These are phyloP conservation scores for Isaurus tuberculatus DNA, from an alignment of 92 coral and sea anemone species.

Conservation along the genomic window DNA sequence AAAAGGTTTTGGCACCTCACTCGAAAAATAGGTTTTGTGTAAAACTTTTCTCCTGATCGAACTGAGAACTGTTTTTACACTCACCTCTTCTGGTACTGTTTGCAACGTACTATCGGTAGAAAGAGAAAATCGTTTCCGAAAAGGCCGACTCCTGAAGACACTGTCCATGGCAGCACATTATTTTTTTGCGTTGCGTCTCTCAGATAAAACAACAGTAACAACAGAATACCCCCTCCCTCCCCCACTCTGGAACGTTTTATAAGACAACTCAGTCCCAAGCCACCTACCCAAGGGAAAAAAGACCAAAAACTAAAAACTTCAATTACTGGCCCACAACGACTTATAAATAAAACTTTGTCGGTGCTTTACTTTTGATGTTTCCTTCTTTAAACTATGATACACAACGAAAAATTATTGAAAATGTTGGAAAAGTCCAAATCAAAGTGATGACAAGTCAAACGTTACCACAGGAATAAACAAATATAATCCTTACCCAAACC, in stretches of 20 bases:
- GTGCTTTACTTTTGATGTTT: no score
- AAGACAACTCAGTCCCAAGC: background rate
- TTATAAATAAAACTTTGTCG: no score
- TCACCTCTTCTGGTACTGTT: constrained; percentile 3
- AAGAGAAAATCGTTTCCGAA: background rate
- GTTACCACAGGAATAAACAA: no score
- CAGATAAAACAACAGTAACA: background rate
- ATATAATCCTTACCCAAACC: no score
- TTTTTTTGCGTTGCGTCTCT: background rate
- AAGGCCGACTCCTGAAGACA: background rate
- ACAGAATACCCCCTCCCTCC: background rate
- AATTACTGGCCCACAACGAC: background rate
- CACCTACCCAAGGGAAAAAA: background rate
- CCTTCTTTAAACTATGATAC: no score
- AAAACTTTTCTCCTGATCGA: background rate
- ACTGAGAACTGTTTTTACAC: background rate
- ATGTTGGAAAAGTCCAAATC: no score
- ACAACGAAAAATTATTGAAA: no score
- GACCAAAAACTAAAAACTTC: background rate
- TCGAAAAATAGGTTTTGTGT: no score
- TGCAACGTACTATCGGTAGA: background rate
- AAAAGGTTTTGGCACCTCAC: no score
- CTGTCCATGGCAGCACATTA: background rate
- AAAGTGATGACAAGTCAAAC: no score
- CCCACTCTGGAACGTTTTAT: background rate